phyloP scores from a whole-genome alignment of 2,797 vertebrate genomes.

The Clamator glandarius region DNA sequence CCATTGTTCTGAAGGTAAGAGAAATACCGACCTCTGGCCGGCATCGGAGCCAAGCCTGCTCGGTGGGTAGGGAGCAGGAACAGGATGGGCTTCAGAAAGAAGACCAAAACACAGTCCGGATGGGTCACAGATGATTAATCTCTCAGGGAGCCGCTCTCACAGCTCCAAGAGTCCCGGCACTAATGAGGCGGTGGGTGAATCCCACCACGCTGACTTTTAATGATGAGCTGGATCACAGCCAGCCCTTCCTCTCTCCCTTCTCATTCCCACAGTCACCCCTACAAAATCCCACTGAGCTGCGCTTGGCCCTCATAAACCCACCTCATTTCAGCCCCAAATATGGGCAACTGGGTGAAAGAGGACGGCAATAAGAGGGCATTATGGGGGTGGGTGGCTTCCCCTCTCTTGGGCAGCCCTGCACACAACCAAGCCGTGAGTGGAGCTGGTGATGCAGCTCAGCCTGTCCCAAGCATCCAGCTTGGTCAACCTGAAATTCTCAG shows the following conservation, averaged over 20 bases:
- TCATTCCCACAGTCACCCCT: not conserved
- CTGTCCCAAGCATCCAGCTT: not conserved
- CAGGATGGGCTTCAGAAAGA: not conserved
- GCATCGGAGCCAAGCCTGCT: not conserved
- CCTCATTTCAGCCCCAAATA: not conserved
- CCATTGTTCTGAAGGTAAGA: slow-evolving; percentile 12
- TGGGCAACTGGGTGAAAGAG: not conserved
- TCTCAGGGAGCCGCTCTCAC: not conserved
- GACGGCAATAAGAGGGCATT: not conserved
- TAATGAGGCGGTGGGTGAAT: slow-evolving; percentile 50
- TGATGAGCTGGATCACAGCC: not conserved
- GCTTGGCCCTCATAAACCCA: not conserved
- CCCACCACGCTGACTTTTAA: not conserved
- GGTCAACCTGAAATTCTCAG: fast-evolving
- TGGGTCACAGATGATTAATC: slow-evolving; percentile 42
- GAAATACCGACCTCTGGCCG: slow-evolving; percentile 2
- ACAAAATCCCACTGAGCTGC: not conserved
- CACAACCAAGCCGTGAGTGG: not conserved
- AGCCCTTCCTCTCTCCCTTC: not conserved
- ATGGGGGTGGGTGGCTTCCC: not conserved
- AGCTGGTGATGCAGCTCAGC: not conserved
- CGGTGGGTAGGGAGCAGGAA: not conserved
- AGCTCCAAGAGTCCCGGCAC: not conserved
- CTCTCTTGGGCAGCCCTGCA: not conserved
- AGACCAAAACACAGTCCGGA: not conserved